Evolutionary conservation across 2,113 vertebrate genomes (phyloP).

Genomic region (Sylvia atricapilla): DNA sequence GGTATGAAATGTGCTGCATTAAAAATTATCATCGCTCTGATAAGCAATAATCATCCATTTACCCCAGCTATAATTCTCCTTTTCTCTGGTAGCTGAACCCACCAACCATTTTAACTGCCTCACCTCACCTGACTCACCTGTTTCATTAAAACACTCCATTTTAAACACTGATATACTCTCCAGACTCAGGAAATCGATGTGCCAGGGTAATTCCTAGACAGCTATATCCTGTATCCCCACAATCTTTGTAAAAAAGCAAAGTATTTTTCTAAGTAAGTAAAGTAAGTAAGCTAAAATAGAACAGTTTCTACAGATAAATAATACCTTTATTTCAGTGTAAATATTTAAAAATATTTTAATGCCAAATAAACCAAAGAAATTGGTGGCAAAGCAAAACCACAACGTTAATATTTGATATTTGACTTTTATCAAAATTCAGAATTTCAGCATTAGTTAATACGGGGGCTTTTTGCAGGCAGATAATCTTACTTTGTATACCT

Average conservation of each 20-base stretch:
- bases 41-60: not conserved
- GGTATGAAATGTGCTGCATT: not conserved
- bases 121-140: not conserved
- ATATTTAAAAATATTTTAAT: not conserved
- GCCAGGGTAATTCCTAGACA: not conserved
- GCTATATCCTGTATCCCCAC: not conserved
- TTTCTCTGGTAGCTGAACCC: not conserved
- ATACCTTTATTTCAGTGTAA: not conserved
- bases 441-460: not conserved
- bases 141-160: not conserved
- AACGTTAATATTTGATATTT: not conserved
- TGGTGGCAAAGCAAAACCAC: not conserved
- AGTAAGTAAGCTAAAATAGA: not conserved
- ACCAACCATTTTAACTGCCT: not conserved
- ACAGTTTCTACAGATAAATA: not conserved
- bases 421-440: not conserved
- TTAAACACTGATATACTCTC: not conserved
- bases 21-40: not conserved
- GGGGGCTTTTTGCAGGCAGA: not conserved
- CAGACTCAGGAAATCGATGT: not conserved
- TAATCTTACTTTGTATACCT: conserved; percentile 18
- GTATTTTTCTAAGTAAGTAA: too few species aligned
- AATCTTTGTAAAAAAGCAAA: not conserved
- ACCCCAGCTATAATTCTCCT: not conserved
- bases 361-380: not conserved